Evolutionary conservation across 2,113 vertebrate genomes (phyloP), one percentile per base, ranked within the genome.

Genomic region (Irena cyanogastra): DNA sequence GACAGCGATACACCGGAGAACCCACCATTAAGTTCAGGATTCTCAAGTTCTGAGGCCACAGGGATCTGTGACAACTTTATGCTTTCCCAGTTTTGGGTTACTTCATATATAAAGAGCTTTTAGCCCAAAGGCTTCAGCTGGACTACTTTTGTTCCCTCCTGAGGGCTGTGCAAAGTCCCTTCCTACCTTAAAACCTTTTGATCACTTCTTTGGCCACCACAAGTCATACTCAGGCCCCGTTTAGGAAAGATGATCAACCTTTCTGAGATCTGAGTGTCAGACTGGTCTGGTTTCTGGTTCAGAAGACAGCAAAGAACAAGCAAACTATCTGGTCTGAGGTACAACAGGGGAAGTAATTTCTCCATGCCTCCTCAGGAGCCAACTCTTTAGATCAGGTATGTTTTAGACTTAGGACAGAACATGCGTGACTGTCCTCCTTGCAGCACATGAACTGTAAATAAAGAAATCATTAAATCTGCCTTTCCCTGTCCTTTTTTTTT

Each of bases 1-100:
- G 17, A 37, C 14, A 61, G 24, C 1, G 3, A 52, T 44, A 15
- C 27, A 79, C 4, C 0, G 0, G n/a, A 83, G 35, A 60, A 69
- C 1, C 13, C 31, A 52, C 10, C 0, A 3, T 27, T 41, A 4
- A 16, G 8, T 35, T 49, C 8, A 33, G 28, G 72, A 50, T 22
- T 31, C 21, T 56, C 35, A 23, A 1, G 8, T 66, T 79, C 30
- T 47, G 21, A 84, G 33, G 44, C 23, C 80, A 75, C 30, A 21
- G 30, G 37, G 30, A 56, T 35, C 41, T 76, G 23, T 26, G 52
- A 75, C 10, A 77, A 49, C 11, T 10, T 80, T 83, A 15, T 45
- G 19, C 5, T 59, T 78, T 45, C 52, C 53, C 10, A n/a, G 30
- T 70, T 87, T 61, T 78, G 22, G 50, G 39, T 13, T 23, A 63